These are phyloP conservation scores for Phrixothrix hirtus DNA, from an alignment of 2,888 invertebrate genomes.

Conservation along the genomic window DNA sequence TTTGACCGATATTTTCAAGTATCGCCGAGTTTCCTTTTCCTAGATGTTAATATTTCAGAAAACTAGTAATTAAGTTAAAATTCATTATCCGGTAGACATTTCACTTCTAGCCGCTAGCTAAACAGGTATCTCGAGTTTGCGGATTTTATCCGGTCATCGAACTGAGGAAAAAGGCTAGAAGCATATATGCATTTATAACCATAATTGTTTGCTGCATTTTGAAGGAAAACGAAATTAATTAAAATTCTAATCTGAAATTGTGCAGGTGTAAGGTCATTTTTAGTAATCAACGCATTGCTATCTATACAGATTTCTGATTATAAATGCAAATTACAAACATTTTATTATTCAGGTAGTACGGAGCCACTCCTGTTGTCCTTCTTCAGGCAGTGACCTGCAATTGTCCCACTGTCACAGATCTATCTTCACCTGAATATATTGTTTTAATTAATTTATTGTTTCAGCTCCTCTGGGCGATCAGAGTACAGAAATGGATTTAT, in stretches of 20 bases:
- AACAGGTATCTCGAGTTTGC: conserved; percentile 37
- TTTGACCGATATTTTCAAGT: neutral
- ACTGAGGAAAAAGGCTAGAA: conserved; percentile 23
- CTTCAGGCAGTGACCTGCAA: conserved; percentile 41
- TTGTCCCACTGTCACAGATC: conserved; percentile 49
- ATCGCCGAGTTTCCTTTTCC: no score
- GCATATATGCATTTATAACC: conserved; percentile 22
- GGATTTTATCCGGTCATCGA: conserved; percentile 36
- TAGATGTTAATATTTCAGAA: no score
- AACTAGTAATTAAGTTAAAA: conserved; percentile 8
- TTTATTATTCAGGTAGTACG: conserved; percentile 40
- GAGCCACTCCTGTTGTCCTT: conserved; percentile 40
- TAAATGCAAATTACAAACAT: conserved; percentile 31
- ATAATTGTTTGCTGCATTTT: conserved; percentile 15
- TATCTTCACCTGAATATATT: conserved; percentile 7
- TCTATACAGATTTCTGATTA: no score
- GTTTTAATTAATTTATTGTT: conserved; percentile 54
- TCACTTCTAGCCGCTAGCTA: conserved; percentile 23
- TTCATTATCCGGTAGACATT: conserved; percentile 27
- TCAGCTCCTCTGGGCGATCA: conserved; percentile 68
- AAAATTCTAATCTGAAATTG: neutral
- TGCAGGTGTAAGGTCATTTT: no score
- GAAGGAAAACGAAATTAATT: conserved; percentile 2
- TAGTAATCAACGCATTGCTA: no score
- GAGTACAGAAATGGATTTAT: conserved; percentile 43